Percentiles rank a stretch among this genome's conserved stretches.
These are phyloP conservation scores for Procavia capensis DNA, from an alignment of 2,113 vertebrate species.

Conservation along the genomic window DNA sequence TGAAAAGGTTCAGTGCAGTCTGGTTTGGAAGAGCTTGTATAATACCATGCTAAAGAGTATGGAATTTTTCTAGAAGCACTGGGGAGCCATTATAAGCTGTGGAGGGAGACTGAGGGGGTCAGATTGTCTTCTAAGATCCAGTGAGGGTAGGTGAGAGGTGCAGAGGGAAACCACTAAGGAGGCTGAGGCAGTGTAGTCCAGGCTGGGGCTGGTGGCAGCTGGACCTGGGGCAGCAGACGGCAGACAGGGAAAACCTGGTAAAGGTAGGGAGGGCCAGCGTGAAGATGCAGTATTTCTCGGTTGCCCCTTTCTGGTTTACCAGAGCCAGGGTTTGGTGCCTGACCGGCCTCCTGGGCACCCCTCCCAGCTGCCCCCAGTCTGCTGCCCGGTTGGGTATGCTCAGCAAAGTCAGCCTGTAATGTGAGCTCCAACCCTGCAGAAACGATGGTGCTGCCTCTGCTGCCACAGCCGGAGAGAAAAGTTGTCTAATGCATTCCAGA, in stretches of 20 bases:
- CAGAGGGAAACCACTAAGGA: not conserved
- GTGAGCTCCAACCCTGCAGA: constrained; percentile 71
- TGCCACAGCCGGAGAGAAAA: constrained; percentile 61
- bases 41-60: constrained; percentile 44
- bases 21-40: constrained; percentile 14
- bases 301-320: not conserved
- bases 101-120: not conserved
- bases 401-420: constrained; percentile 71
- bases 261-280: not conserved
- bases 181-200: not conserved
- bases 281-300: not conserved
- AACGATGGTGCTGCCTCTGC: not conserved
- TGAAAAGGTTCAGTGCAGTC: constrained; percentile 15
- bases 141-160: not conserved
- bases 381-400: constrained; percentile 58
- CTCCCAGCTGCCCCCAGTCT: constrained; percentile 72
- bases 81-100: constrained; percentile 28
- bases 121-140: constrained; percentile 1
- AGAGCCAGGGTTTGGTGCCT: not conserved
- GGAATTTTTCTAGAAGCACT: constrained; percentile 5
- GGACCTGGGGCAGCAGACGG: not conserved
- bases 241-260: not conserved
- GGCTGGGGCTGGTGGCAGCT: not conserved
- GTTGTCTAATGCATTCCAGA: constrained; percentile 81
- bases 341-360: not conserved